These are phyloP conservation scores for Ictidomys tridecemlineatus DNA, from an alignment of 2,113 vertebrate species.

Conservation along the genomic window DNA sequence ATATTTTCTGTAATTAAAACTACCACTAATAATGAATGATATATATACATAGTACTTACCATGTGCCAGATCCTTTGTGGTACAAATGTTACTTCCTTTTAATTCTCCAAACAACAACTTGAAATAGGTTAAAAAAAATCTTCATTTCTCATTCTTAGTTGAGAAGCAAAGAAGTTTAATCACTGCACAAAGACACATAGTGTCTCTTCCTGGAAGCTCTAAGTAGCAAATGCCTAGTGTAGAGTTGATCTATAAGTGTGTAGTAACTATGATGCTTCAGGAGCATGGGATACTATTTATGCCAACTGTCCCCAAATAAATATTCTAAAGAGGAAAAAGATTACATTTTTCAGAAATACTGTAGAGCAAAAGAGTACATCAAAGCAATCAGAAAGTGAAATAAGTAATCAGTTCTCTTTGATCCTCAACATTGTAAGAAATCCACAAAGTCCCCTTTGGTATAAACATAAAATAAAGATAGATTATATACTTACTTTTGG, in stretches of 20 bases:
- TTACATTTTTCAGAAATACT: background rate
- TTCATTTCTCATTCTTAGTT: background rate
- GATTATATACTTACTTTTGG: background rate
- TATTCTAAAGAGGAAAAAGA: background rate
- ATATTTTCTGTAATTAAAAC: too few relatives aligned
- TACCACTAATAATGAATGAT: background rate
- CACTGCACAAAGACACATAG: background rate
- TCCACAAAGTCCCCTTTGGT: background rate
- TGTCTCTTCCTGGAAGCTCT: background rate
- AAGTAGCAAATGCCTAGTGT: background rate
- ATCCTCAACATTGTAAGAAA: background rate
- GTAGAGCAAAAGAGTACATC: background rate
- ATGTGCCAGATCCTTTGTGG: background rate
- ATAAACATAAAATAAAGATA: background rate
- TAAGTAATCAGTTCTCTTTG: background rate
- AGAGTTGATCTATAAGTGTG: background rate
- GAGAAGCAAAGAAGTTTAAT: background rate
- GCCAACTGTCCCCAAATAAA: background rate
- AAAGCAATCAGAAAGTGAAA: background rate
- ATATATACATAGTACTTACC: background rate
- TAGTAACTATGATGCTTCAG: background rate
- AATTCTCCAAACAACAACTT: background rate
- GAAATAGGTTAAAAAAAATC: background rate
- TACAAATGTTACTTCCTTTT: background rate
- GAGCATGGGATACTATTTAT: fast-evolving